Percentiles rank a stretch among this genome's conserved stretches.
Conservation (phyloP, 2,888 invertebrate genomes). For the Crepidodera aurea region DNA sequence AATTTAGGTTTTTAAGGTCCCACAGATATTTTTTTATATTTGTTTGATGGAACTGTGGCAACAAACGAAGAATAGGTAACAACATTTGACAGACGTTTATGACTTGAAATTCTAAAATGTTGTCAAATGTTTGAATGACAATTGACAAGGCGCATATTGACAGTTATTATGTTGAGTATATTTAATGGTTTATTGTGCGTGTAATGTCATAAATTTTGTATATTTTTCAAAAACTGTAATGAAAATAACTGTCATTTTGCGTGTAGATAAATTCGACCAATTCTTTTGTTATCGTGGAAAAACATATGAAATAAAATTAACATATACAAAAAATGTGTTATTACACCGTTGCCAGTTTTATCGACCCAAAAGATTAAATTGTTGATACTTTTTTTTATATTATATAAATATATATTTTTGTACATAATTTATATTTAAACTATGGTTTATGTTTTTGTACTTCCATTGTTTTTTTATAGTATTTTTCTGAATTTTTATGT, state of each 20-base stretch:
- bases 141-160: neutral
- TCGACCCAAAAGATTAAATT: slow-evolving; percentile 30
- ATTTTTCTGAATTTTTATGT: slow-evolving; percentile 17
- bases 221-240: too few species aligned
- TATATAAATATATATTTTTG: slow-evolving; percentile 52
- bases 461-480: slow-evolving; percentile 32
- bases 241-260: neutral
- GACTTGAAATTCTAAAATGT: too few species aligned
- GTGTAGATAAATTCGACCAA: too few species aligned
- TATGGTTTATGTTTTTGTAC: slow-evolving; percentile 54
- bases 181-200: too few species aligned
- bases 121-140: too few species aligned
- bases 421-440: slow-evolving; percentile 55
- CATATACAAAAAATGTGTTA: neutral
- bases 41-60: neutral
- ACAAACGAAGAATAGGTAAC: neutral
- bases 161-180: neutral
- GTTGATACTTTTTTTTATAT: slow-evolving; percentile 47
- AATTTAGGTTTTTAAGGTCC: slow-evolving; percentile 1
- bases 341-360: neutral
- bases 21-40: slow-evolving; percentile 7
- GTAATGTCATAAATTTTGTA: too few species aligned
- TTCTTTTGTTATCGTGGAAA: too few species aligned
- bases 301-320: too few species aligned
- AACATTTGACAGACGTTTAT: too few species aligned